phyloP scores from a whole-genome alignment of 1,140 invertebrate genomes.

The Hylaeus anthracinus region DNA sequence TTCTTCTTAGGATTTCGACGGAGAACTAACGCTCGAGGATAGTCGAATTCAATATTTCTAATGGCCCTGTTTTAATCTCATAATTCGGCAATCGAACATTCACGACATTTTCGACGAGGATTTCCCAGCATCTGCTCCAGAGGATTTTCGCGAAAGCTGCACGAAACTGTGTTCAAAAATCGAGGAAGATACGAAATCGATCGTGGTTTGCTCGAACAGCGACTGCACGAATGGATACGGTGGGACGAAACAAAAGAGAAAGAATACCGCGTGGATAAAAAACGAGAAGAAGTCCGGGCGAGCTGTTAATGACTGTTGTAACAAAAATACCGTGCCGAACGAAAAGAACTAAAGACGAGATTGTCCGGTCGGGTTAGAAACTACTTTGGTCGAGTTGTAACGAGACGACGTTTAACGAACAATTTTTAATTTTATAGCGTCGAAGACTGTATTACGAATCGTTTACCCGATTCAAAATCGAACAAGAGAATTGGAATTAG shows the following conservation, averaged over 20 bases:
- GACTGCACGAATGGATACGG: constrained; percentile 36
- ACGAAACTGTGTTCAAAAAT: not conserved
- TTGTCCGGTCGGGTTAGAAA: not conserved
- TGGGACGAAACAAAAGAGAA: constrained; percentile 53
- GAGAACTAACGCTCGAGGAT: too few relatives aligned
- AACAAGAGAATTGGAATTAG: too few relatives aligned
- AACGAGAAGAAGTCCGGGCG: constrained; percentile 56
- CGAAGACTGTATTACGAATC: too few relatives aligned
- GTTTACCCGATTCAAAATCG: too few relatives aligned
- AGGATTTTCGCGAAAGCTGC: constrained; percentile 13
- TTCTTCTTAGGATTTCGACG: too few relatives aligned
- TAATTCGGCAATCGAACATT: not conserved
- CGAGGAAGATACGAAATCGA: constrained; percentile 11
- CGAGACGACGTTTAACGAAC: not conserved
- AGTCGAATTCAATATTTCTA: not conserved
- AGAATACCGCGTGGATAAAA: constrained; percentile 18
- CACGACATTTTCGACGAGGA: not conserved
- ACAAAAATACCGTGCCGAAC: constrained; percentile 43
- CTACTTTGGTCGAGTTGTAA: not conserved
- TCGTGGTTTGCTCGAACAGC: constrained; percentile 9
- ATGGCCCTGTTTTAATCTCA: not conserved
- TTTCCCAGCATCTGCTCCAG: not conserved
- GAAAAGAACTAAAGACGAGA: too few relatives aligned
- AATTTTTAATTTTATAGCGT: too few relatives aligned
- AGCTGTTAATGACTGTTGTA: constrained; percentile 13